A percentile compares a stretch with the other conserved stretches of the same genome.
phyloP scores from a whole-genome alignment of 2,888 invertebrate genomes.

The Ferrisia virgata region DNA sequence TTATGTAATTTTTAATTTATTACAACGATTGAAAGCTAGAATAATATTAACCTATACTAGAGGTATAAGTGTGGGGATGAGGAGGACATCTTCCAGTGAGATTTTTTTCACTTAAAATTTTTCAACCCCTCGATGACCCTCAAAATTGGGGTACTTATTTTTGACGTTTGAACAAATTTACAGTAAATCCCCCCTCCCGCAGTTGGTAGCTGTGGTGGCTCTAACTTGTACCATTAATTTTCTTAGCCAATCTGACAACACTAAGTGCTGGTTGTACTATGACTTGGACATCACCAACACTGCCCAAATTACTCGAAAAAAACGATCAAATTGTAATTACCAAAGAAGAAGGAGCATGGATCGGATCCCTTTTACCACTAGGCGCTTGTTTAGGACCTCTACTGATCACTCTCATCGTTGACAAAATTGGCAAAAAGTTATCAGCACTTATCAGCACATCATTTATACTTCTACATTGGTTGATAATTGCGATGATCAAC shows the following conservation, averaged over 20 bases:
- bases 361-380: slow-evolving; percentile 67
- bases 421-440: slow-evolving; percentile 68
- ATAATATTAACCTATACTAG: too few relatives aligned
- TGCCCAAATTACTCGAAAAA: slow-evolving; percentile 51
- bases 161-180: too few relatives aligned
- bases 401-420: slow-evolving; percentile 62
- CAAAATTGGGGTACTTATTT: too few relatives aligned
- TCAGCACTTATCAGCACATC: slow-evolving; percentile 64
- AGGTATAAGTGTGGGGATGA: too few relatives aligned
- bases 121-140: too few relatives aligned
- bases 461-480: slow-evolving; percentile 70
- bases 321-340: slow-evolving; percentile 57
- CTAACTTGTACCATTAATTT: slow-evolving; percentile 45
- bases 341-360: slow-evolving; percentile 66
- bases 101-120: too few relatives aligned
- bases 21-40: too few relatives aligned
- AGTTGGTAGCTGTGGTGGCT: too few relatives aligned
- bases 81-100: too few relatives aligned
- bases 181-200: too few relatives aligned
- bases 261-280: slow-evolving; percentile 56
- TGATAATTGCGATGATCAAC: slow-evolving; percentile 55
- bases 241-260: slow-evolving; percentile 57
- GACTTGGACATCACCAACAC: slow-evolving; percentile 57
- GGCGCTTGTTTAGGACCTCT: slow-evolving; percentile 60
- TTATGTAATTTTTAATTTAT: too few relatives aligned